Evolutionary conservation across 1,140 invertebrate species (phyloP), one percentile per base, ranked within the genome.

Genomic region (Drosophila kanapiae): DNA sequence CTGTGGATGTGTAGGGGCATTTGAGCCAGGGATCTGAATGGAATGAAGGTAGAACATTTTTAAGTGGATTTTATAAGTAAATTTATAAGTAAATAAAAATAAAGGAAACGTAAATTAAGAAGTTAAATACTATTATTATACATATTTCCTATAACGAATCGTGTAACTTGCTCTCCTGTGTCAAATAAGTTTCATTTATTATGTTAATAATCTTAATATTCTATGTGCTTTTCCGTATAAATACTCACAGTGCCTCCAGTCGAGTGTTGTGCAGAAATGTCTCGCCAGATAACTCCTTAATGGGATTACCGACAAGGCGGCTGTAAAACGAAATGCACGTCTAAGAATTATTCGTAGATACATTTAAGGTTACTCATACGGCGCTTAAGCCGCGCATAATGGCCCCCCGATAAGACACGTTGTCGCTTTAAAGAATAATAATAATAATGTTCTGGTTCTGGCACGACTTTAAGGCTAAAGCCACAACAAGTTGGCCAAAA

Each of bases 231-330:
- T 8, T 8, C 16, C 33, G 6, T 9, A 42, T 38, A 38, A 49
- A 61, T 80, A 94, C 94, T 95, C 92, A 95, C 95, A 95, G 80
- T 72, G 94, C 93, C 45, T 92, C 91, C 56, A 95, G 85, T 37
- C 92, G 82, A 45, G 68, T 78, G 71, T 94, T 91, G 61, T 94
- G 92, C 53, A 83, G 56, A 78, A 95, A 94, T 65, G 93, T 92
- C 67, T 93, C 77, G 31, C 84, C 83, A 60, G 93, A 92, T 67
- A 95, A 93, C 54, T 79, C 84, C 65, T 84, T 82, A 70, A 95
- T 84, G 40, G 79, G 80, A 92, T 94, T 94, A 58, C 87, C 83
- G 60, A 93, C 93, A 63, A 94, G 91, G 63, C 91, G 93, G 85
- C 93, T 94, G 82, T 74, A 91, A 85, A 82, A 84, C 47, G 65